Evolutionary conservation across 2,888 invertebrate species (phyloP).

Genomic region (Cataglyphis livida): DNA sequence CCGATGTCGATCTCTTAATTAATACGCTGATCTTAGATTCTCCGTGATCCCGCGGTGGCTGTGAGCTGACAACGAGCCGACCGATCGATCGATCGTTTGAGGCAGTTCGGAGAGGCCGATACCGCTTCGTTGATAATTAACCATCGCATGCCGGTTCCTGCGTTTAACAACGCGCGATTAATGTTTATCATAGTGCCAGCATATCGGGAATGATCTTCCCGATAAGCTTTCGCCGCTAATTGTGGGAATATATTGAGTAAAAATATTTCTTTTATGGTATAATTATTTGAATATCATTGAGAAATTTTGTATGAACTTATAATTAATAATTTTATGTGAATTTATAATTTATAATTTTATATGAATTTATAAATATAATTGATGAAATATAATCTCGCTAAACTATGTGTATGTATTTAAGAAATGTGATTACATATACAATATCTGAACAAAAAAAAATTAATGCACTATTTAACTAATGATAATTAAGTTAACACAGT

Average conservation of each 20-base stretch:
- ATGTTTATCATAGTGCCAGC: constrained; percentile 40
- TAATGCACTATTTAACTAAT: neutral
- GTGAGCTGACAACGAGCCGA: constrained; percentile 55
- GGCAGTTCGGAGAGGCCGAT: constrained; percentile 49
- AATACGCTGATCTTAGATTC: constrained; percentile 67
- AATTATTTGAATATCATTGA: neutral
- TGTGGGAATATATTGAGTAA: constrained; percentile 27
- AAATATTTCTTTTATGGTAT: neutral
- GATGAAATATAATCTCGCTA: neutral
- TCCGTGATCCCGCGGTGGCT: constrained; percentile 22
- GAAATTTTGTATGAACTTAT: neutral
- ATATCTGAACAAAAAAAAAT: neutral
- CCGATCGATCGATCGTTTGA: constrained; percentile 48
- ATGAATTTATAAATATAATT: neutral
- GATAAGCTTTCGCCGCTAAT: constrained; percentile 21
- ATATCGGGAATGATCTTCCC: constrained; percentile 30
- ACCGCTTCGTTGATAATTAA: constrained; percentile 67
- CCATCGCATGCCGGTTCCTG: constrained; percentile 47
- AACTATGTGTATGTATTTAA: neutral
- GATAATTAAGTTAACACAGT: neutral
- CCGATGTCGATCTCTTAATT: constrained; percentile 73
- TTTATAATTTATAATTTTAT: no score
- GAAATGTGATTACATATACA: neutral
- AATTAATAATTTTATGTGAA: neutral
- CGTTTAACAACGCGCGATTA: constrained; percentile 43